Evolutionary conservation across 2,888 invertebrate genomes (phyloP), one percentile per base, ranked within the genome.

Genomic region (Thymelicus lineola): DNA sequence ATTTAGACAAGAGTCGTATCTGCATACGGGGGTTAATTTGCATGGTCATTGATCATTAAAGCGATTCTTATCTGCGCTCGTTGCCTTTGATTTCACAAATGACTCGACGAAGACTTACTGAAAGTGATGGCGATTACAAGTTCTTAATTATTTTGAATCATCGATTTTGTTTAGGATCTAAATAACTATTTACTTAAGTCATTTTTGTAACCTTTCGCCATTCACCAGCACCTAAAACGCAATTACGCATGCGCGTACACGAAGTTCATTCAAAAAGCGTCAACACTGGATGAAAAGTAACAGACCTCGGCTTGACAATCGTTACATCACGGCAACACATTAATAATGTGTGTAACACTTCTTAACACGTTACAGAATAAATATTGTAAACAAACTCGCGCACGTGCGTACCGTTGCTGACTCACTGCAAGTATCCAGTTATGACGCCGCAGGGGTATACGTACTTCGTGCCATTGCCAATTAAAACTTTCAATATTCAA

Each of bases 331-430:
- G 73, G 63, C 68, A 69, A 75, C 58, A 73, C 71, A 73, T 75
- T 76, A 75, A 76, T 75, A 75, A 75, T 73, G 64, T 72, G 73
- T 75, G 69, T 70, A 70, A 72, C 75, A 76, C 73, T 74, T 73
- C 76, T 76, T 75, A 76, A 78, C 74, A 72, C 73, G 72, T 88
- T 88, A 88, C 87, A 85, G 86, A 86, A 86, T 84, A 85, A 82
- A 81, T 85, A 80, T 83, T 86, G 88, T 91, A 91, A 91, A 91
- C 90, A 91, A 86, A 85, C 81, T 74, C 71, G 81, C 85, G 86
- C 89, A 89, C 87, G 90, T 86, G 87, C 84, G 82, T 80, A 74
- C 75, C 72, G 80, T 79, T 66, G 76, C 76, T 80, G 80, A 81
- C 75, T 80, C 80, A 81, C 81, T 80, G 81, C 79, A 73, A 68